A percentile compares a stretch with the other conserved stretches of the same genome.
phyloP scores from a whole-genome alignment of 2,797 vertebrate species.

The Apogon hyalosoma region DNA sequence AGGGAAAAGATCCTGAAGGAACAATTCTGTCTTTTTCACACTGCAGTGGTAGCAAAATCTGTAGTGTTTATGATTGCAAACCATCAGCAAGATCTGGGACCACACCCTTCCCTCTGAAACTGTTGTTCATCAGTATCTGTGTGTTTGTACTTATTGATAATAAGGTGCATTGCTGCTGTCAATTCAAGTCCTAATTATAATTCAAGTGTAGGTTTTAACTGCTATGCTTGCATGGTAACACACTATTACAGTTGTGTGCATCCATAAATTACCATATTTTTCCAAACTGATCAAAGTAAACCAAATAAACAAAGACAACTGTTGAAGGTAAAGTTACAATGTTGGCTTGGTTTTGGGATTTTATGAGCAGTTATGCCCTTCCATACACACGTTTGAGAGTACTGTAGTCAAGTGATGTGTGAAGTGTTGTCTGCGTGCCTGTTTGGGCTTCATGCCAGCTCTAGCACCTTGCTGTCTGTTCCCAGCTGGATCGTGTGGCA shows the following conservation, averaged over 20 bases:
- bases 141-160: constrained; percentile 12
- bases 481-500: constrained; percentile 65
- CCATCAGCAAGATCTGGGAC: constrained; percentile 23
- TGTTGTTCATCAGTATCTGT: constrained; percentile 3
- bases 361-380: constrained; percentile 14
- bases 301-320: constrained; percentile 6
- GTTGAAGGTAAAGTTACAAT: constrained; percentile 14
- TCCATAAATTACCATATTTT: constrained; percentile 58
- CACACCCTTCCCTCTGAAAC: constrained; percentile 57
- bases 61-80: constrained; percentile 34
- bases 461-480: constrained; percentile 46
- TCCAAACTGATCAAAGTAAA: constrained; percentile 20
- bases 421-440: constrained; percentile 9
- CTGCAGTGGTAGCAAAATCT: constrained; percentile 53
- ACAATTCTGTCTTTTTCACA: constrained; percentile 22
- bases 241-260: constrained; percentile 31
- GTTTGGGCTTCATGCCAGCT: constrained; percentile 46
- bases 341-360: constrained; percentile 7
- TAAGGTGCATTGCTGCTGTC: constrained; percentile 25
- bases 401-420: neutral
- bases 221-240: constrained; percentile 30
- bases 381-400: constrained; percentile 3
- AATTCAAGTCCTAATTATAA: constrained; percentile 48
- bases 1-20: constrained; percentile 48
- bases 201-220: constrained; percentile 43